Percentiles rank a stretch among this genome's conserved stretches.
Conservation (phyloP, 2,113 vertebrate genomes). For the Antechinus stuartii region DNA sequence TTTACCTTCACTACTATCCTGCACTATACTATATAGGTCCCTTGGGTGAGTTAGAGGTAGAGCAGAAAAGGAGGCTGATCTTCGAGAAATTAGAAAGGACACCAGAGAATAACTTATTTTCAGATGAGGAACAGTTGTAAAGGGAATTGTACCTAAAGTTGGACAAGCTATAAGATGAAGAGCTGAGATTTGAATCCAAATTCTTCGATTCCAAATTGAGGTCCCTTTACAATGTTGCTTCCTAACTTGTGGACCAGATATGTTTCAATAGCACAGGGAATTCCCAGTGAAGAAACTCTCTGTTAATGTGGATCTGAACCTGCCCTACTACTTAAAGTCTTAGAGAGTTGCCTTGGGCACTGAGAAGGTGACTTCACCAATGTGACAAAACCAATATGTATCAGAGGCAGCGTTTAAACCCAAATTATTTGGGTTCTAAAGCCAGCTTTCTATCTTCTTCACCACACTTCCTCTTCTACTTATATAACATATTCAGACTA, state of each 20-base stretch:
- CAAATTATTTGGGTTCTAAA: too few species aligned
- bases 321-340: too few species aligned
- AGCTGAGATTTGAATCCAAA: background rate
- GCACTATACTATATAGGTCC: background rate
- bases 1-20: background rate
- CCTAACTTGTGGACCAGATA: background rate
- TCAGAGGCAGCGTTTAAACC: too few species aligned
- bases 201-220: background rate
- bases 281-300: background rate
- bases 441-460: too few species aligned
- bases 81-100: background rate
- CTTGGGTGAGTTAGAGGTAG: background rate
- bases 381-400: too few species aligned
- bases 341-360: too few species aligned
- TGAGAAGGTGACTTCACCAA: too few species aligned
- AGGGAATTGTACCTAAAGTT: background rate
- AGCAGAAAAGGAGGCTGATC: background rate
- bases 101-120: background rate
- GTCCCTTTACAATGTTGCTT: background rate
- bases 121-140: background rate
- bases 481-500: too few species aligned
- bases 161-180: background rate
- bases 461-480: too few species aligned
- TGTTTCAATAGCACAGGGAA: background rate
- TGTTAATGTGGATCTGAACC: too few species aligned